These are phyloP conservation scores for Phaonia tiefii DNA, from an alignment of 2,888 invertebrate genomes.

Conservation along the genomic window DNA sequence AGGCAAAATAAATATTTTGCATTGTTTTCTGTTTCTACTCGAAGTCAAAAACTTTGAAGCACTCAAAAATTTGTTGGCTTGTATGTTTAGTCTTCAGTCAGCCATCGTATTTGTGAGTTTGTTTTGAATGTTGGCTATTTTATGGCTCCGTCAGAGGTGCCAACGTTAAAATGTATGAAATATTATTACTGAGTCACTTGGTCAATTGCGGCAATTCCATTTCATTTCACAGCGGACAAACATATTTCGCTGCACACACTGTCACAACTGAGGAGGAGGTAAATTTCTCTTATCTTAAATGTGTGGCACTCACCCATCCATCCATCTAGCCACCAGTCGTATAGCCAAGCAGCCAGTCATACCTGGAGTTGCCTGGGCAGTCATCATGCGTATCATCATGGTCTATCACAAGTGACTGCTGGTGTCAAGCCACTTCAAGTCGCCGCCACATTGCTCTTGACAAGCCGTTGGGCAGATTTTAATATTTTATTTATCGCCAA, in stretches of 20 bases:
- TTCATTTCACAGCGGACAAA: not conserved
- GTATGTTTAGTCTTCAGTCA: too few relatives aligned
- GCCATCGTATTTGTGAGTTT: too few relatives aligned
- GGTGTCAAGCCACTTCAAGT: not conserved
- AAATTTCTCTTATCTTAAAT: conserved; percentile 45
- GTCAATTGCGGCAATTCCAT: not conserved
- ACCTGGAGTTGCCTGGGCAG: conserved; percentile 10
- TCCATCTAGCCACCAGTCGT: conserved; percentile 10
- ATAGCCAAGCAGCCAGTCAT: conserved; percentile 10
- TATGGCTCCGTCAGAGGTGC: conserved; percentile 38
- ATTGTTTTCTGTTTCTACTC: too few relatives aligned
- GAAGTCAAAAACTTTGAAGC: too few relatives aligned
- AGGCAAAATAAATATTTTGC: too few relatives aligned
- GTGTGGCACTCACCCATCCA: conserved; percentile 17
- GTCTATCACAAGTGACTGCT: conserved; percentile 1
- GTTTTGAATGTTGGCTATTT: not conserved
- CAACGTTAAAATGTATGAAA: conserved; percentile 56
- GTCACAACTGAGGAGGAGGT: conserved; percentile 18
- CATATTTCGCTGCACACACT: not conserved
- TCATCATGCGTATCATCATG: conserved; percentile 14
- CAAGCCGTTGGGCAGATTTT: conserved; percentile 48
- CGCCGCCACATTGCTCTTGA: conserved; percentile 43
- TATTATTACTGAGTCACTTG: conserved; percentile 58
- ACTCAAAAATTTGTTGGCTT: too few relatives aligned
- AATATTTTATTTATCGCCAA: conserved; percentile 21